Conservation (phyloP, 2,888 invertebrate genomes). For the Chydorus sphaericus region DNA sequence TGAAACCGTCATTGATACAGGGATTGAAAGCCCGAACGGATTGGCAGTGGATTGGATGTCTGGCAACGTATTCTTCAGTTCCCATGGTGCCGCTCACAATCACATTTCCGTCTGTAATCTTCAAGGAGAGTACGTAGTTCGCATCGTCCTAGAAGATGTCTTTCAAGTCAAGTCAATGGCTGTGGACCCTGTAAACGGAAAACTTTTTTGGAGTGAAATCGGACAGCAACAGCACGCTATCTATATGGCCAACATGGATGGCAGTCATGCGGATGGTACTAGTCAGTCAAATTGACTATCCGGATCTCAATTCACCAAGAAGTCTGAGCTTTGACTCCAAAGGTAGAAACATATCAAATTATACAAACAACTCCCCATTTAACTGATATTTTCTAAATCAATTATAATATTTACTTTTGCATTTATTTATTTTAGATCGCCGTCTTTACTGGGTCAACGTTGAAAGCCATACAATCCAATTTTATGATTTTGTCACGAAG, state of each 20-base stretch:
- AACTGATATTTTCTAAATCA: constrained; percentile 7
- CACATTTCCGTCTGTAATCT: constrained; percentile 53
- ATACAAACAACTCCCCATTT: not conserved
- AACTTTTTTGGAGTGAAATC: constrained; percentile 41
- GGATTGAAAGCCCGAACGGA: constrained; percentile 44
- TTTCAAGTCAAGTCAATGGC: constrained; percentile 45
- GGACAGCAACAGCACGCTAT: constrained; percentile 32
- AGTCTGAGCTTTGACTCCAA: constrained; percentile 23
- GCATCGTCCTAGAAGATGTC: constrained; percentile 29
- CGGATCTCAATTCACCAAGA: constrained; percentile 23
- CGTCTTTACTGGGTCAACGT: constrained; percentile 57
- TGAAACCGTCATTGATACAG: constrained; percentile 55
- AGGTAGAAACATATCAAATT: not conserved
- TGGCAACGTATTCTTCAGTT: constrained; percentile 54
- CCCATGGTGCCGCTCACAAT: constrained; percentile 34
- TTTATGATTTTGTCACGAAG: constrained; percentile 37
- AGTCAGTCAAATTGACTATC: constrained; percentile 24
- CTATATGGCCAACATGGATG: constrained; percentile 51
- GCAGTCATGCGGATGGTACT: constrained; percentile 30
- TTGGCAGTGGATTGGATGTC: constrained; percentile 74
- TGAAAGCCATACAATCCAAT: constrained; percentile 41
- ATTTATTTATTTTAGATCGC: constrained; percentile 38
- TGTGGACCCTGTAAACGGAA: constrained; percentile 47
- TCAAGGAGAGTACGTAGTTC: constrained; percentile 51
- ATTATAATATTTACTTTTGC: constrained; percentile 39